A percentile compares a stretch with the other conserved stretches of the same genome.
phyloP scores from a whole-genome alignment of 2,797 vertebrate species.

The Discoglossus pictus region DNA sequence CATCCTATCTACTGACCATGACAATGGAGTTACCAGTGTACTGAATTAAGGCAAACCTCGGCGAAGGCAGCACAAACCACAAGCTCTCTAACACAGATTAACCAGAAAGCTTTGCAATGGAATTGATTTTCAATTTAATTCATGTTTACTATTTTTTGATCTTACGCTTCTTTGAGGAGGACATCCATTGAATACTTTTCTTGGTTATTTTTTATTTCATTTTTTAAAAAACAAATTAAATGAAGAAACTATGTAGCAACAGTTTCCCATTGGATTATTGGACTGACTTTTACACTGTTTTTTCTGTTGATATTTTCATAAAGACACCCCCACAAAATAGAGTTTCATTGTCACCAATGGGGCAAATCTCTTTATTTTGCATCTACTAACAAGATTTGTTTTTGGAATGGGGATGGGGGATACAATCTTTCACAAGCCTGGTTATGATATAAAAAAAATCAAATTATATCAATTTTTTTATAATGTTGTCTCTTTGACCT shows the following conservation, averaged over 20 bases:
- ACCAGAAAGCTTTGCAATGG: conserved; percentile 49
- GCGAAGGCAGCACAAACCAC: conserved; percentile 68
- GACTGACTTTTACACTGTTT: conserved; percentile 56
- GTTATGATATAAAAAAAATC: conserved; percentile 44
- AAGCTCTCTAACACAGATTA: conserved; percentile 51
- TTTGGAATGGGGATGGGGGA: conserved; percentile 62
- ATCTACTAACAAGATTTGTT: conserved; percentile 56
- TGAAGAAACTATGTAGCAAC: conserved; percentile 59
- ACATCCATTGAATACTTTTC: conserved; percentile 21
- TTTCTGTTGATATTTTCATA: conserved; percentile 47
- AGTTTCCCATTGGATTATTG: conserved; percentile 53
- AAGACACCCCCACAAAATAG: too few relatives aligned
- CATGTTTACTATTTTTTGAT: conserved; percentile 2
- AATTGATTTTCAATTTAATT: conserved; percentile 32
- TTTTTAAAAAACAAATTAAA: conserved; percentile 53
- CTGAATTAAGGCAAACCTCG: conserved; percentile 57
- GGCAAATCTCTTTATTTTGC: conserved; percentile 50
- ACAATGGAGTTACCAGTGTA: conserved; percentile 59
- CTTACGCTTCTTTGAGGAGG: neutral
- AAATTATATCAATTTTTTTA: conserved; percentile 41
- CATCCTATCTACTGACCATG: conserved; percentile 62
- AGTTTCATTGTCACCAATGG: neutral
- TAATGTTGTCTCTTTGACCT: conserved; percentile 70
- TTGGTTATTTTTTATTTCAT: conserved; percentile 54
- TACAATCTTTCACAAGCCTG: conserved; percentile 58